These are phyloP conservation scores for Phengaris arion DNA, from an alignment of 2,888 invertebrate species.

Conservation along the genomic window DNA sequence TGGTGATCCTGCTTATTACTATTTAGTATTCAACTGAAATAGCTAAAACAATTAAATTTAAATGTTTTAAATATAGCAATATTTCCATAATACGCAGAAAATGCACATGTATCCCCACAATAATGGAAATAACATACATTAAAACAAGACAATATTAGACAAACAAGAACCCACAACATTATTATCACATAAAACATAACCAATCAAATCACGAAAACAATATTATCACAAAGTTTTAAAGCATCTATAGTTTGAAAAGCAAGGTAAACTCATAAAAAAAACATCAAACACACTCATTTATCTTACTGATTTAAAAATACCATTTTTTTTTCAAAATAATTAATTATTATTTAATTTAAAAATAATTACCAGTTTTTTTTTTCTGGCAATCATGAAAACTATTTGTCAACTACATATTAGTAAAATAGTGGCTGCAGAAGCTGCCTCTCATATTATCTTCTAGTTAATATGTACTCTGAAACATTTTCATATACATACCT, in stretches of 20 bases:
- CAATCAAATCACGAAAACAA: conserved; percentile 22
- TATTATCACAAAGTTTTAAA: conserved; percentile 29
- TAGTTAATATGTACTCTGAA: not conserved
- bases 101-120: not conserved
- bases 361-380: not conserved
- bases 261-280: not conserved
- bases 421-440: conserved; percentile 25
- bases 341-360: too few species aligned
- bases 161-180: conserved; percentile 5
- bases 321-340: too few species aligned
- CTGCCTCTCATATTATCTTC: conserved; percentile 18
- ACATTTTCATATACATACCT: not conserved
- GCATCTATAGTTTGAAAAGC: conserved; percentile 16
- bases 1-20: too few species aligned
- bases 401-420: conserved; percentile 7
- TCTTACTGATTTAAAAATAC: not conserved
- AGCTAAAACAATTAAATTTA: not conserved
- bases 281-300: not conserved
- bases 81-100: not conserved
- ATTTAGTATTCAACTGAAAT: not conserved
- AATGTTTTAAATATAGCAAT: not conserved
- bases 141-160: not conserved
- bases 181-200: conserved; percentile 3
- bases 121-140: not conserved
- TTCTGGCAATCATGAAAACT: not conserved